Conservation (phyloP, 2,797 vertebrate species). For the Peromyscus aztecus region DNA sequence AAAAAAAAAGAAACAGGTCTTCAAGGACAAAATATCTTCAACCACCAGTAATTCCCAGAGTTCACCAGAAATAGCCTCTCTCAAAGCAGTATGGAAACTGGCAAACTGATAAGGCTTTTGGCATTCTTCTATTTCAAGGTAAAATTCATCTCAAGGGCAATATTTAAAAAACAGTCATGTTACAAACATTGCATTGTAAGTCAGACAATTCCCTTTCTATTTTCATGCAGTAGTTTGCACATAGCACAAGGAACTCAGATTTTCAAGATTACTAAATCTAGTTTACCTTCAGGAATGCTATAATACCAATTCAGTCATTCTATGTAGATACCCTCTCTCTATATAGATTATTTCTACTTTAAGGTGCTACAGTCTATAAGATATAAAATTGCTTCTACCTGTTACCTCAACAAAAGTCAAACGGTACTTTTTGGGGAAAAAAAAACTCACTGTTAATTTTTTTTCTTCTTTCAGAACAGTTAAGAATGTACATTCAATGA, state of each 20-base stretch:
- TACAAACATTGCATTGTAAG: constrained; percentile 44
- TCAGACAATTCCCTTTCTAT: constrained; percentile 35
- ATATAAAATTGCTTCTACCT: constrained; percentile 15
- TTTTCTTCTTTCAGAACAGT: not conserved
- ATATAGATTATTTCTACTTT: not conserved
- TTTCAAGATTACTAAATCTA: constrained; percentile 22
- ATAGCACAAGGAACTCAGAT: constrained; percentile 9
- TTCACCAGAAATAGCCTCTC: not conserved
- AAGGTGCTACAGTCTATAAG: not conserved
- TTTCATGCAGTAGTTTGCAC: not conserved
- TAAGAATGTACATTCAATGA: constrained; percentile 47
- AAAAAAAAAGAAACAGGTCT: too few relatives aligned
- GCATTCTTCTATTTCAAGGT: constrained; percentile 40
- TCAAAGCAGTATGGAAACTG: constrained; percentile 12
- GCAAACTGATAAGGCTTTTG: not conserved
- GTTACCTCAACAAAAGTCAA: constrained; percentile 12
- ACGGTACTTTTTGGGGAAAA: not conserved
- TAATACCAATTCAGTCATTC: not conserved
- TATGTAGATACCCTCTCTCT: not conserved
- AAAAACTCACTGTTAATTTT: not conserved
- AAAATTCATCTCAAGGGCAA: not conserved
- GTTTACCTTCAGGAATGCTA: not conserved
- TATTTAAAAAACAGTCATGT: constrained; percentile 40
- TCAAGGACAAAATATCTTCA: constrained; percentile 51
- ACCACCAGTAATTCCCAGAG: constrained; percentile 31